These are phyloP conservation scores for Drosophila birchii DNA, from an alignment of 2,888 invertebrate genomes.

Conservation along the genomic window DNA sequence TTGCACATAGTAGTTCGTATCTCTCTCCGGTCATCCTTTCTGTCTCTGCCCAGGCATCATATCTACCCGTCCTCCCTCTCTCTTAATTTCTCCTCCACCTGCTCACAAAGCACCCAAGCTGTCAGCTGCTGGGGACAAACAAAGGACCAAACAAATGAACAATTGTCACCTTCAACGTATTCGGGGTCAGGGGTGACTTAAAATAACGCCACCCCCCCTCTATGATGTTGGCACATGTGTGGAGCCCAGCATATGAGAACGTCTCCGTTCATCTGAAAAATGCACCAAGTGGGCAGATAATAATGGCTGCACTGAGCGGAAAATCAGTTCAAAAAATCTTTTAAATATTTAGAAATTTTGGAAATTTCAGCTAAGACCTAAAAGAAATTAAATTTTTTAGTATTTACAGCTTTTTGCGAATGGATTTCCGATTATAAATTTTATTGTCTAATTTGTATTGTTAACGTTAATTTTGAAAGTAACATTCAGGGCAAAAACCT, in stretches of 20 bases:
- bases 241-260: not conserved
- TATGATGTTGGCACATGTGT: not conserved
- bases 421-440: too few species aligned
- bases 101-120: constrained; percentile 6
- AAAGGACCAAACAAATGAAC: constrained; percentile 41
- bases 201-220: constrained; percentile 1
- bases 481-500: too few species aligned
- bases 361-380: too few species aligned
- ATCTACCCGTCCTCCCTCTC: not conserved
- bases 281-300: constrained; percentile 18
- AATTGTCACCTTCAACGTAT: constrained; percentile 35
- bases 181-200: not conserved
- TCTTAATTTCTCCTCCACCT: constrained; percentile 13
- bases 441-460: too few species aligned
- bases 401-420: too few species aligned
- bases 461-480: not conserved
- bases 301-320: not conserved
- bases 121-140: constrained; percentile 35
- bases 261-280: constrained; percentile 20
- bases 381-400: too few species aligned
- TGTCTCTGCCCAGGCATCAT: not conserved
- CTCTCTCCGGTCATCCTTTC: not conserved
- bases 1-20: not conserved
- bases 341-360: too few species aligned
- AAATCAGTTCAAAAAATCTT: not conserved